Conservation (phyloP, 2,888 invertebrate genomes). For the Sympetrum striolatum region DNA sequence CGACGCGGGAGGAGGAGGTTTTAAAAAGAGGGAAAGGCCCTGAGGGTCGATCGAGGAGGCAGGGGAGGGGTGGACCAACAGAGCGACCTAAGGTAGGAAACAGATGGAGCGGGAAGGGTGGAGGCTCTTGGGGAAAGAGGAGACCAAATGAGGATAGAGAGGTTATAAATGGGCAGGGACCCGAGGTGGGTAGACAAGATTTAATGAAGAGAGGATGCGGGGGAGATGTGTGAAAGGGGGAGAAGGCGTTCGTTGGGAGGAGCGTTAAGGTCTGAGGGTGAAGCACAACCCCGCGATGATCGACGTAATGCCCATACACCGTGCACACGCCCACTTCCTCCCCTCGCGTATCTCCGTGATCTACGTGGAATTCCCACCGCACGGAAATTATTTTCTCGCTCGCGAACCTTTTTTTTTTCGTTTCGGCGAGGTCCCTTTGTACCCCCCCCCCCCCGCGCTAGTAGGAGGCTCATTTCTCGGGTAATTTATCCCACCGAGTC, state of each 20-base stretch:
- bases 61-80: neutral
- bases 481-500: constrained; percentile 22
- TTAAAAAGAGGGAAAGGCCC: constrained; percentile 21
- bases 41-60: constrained; percentile 11
- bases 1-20: constrained; percentile 32
- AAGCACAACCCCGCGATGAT: constrained; percentile 21
- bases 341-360: neutral
- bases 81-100: neutral
- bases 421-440: neutral
- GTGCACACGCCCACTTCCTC: neutral
- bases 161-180: constrained; percentile 38
- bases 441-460: neutral
- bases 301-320: constrained; percentile 26
- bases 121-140: neutral
- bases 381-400: constrained; percentile 13
- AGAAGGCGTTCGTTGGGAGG: constrained; percentile 46
- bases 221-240: constrained; percentile 47
- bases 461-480: constrained; percentile 18
- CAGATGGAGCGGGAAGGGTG: neutral
- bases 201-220: constrained; percentile 45
- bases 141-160: constrained; percentile 38
- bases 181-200: constrained; percentile 40
- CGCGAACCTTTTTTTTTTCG: too few species aligned
- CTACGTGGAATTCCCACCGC: neutral
- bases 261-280: neutral